phyloP scores from a whole-genome alignment of 2,888 invertebrate genomes.

The Malthinus flaveolus region DNA sequence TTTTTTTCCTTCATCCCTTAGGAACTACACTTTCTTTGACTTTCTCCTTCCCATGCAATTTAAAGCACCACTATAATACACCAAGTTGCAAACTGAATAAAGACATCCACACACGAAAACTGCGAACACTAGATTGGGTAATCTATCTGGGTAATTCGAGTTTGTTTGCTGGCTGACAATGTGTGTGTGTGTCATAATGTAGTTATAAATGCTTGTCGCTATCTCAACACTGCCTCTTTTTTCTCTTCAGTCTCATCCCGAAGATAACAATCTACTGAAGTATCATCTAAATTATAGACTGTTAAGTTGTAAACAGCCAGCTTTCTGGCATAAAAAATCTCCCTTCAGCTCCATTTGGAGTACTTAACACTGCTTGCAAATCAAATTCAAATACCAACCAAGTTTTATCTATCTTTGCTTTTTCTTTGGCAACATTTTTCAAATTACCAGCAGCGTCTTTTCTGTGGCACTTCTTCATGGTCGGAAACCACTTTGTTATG shows the following conservation, averaged over 20 bases:
- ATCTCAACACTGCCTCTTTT: neutral
- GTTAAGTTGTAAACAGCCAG: neutral
- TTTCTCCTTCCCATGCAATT: no score
- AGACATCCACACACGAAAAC: no score
- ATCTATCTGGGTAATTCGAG: no score
- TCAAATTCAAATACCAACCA: neutral
- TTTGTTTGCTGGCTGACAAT: no score
- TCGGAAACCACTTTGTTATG: no score
- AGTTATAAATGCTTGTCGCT: neutral
- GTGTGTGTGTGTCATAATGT: no score
- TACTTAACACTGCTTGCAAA: neutral
- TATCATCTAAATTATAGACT: neutral
- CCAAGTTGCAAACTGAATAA: no score
- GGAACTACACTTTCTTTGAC: no score
- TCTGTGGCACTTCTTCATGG: no score
- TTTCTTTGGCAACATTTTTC: neutral
- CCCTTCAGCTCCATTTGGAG: neutral
- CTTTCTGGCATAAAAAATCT: neutral
- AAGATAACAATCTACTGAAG: neutral
- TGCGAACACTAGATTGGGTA: no score
- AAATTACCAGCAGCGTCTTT: neutral
- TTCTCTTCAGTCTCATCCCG: neutral
- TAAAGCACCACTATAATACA: no score
- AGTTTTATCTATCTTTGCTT: neutral
- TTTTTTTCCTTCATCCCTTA: no score